A percentile compares a stretch with the other conserved stretches of the same genome.
These are phyloP conservation scores for Agelastica alni DNA, from an alignment of 2,888 invertebrate species.

Conservation along the genomic window DNA sequence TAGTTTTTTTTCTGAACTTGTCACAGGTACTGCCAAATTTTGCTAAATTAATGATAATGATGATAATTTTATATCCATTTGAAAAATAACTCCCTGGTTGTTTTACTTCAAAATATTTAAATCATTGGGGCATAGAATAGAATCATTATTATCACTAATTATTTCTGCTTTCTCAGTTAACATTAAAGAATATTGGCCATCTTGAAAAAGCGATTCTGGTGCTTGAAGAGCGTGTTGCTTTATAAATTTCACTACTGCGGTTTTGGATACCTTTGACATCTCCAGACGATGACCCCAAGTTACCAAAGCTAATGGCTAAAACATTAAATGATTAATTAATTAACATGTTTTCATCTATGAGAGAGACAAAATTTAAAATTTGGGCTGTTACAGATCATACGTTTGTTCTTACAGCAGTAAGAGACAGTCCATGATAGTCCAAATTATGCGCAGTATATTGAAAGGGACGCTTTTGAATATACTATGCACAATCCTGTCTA, in stretches of 20 bases:
- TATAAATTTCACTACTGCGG: conserved; percentile 66
- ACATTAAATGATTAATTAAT: conserved; percentile 44
- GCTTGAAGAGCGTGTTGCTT: conserved; percentile 63
- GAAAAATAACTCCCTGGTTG: no score
- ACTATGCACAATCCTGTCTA: no score
- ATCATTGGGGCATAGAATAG: conserved; percentile 54
- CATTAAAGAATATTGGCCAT: conserved; percentile 62
- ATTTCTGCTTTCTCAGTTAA: conserved; percentile 56
- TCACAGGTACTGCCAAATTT: no score
- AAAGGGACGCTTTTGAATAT: no score
- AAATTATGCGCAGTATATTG: no score
- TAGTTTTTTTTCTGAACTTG: no score
- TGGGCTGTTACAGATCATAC: no score
- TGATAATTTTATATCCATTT: not conserved
- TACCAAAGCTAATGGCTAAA: conserved; percentile 73
- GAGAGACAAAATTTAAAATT: no score
- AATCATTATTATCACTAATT: conserved; percentile 57
- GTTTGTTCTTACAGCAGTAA: no score
- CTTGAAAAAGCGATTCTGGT: conserved; percentile 59
- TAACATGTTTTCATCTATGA: no score
- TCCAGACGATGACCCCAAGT: conserved; percentile 75
- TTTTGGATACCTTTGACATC: conserved; percentile 69
- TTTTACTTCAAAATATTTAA: conserved; percentile 30
- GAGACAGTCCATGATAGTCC: no score
- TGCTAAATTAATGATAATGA: no score